A percentile compares a stretch with the other conserved stretches of the same genome.
Conservation (phyloP, 2,113 vertebrate genomes). For the Dromiciops gliroides region DNA sequence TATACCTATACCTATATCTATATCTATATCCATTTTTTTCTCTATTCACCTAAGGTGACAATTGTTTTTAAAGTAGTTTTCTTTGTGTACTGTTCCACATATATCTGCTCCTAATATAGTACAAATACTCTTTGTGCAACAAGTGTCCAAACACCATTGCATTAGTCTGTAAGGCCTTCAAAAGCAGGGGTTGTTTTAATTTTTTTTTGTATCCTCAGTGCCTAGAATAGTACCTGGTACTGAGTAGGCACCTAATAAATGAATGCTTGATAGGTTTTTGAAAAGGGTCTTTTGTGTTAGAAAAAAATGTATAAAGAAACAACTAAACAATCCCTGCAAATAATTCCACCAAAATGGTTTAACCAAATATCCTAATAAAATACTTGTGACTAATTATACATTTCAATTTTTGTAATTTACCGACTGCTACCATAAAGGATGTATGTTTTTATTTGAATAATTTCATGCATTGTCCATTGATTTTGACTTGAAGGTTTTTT, state of each 20-base stretch:
- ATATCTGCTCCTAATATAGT: neutral
- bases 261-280: neutral
- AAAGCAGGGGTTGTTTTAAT: neutral
- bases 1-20: no score
- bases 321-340: neutral
- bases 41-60: neutral
- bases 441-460: neutral
- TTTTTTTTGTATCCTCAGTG: neutral
- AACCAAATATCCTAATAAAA: neutral
- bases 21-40: no score
- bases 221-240: neutral
- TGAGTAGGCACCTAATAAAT: neutral
- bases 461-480: neutral
- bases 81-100: neutral
- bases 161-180: neutral
- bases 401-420: neutral
- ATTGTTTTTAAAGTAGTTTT: neutral
- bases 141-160: neutral
- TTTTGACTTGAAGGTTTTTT: neutral
- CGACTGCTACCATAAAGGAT: neutral
- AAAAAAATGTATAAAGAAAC: neutral
- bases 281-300: neutral
- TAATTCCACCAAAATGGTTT: neutral
- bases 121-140: neutral
- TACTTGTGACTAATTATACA: neutral